Evolutionary conservation across 2,113 vertebrate species (phyloP).

Genomic region (Gobiocypris rarus): DNA sequence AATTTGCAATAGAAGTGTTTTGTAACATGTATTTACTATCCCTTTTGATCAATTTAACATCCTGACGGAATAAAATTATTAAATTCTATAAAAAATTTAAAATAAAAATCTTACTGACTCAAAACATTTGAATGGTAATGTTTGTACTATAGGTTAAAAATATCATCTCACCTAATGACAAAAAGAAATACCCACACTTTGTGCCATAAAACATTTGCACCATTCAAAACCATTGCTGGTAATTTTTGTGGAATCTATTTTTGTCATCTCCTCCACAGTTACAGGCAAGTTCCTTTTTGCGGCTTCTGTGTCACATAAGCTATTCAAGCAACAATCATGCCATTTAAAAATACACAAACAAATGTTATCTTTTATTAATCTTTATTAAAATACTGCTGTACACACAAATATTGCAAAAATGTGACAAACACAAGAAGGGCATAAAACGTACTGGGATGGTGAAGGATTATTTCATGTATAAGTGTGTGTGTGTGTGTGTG

Average conservation of each 20-base stretch:
- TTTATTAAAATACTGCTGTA: conserved; percentile 99
- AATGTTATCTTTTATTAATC: conserved; percentile 86
- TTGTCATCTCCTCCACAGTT: not conserved
- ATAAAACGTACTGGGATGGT: conserved; percentile 76
- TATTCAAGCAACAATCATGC: not conserved
- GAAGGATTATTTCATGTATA: conserved; percentile 62
- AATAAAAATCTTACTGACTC: not conserved
- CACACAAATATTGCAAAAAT: conserved; percentile 93
- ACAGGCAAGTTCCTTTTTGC: not conserved
- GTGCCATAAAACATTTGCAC: not conserved
- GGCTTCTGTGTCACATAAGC: not conserved
- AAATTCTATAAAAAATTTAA: not conserved
- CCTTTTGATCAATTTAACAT: not conserved
- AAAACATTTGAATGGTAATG: not conserved
- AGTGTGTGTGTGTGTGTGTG: conserved; percentile 22
- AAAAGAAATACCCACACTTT: no score
- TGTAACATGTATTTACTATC: not conserved
- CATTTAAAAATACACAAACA: conserved; percentile 8
- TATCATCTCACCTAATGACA: not conserved
- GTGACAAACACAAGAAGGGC: conserved; percentile 78
- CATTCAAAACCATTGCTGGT: not conserved
- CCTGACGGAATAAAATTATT: not conserved
- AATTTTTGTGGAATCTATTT: not conserved
- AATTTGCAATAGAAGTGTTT: not conserved
- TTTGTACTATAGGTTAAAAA: not conserved